phyloP scores from a whole-genome alignment of 2,888 invertebrate genomes.

The Ophion obscuratus region DNA sequence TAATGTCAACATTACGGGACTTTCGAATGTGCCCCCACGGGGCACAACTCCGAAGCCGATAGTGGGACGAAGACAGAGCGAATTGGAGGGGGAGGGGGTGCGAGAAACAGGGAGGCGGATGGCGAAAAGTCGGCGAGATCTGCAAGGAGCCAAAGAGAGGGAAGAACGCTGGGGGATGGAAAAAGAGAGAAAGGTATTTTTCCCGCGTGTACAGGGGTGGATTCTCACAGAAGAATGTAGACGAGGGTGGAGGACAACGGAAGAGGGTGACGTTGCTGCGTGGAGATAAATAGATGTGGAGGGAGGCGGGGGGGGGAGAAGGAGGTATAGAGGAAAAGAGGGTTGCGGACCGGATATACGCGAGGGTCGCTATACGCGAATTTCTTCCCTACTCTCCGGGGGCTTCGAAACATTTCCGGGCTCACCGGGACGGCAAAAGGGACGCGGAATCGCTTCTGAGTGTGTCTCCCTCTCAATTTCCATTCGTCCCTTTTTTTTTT shows the following conservation, averaged over 20 bases:
- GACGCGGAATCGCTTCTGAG: slow-evolving; percentile 42
- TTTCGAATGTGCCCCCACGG: slow-evolving; percentile 55
- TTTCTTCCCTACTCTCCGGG: slow-evolving; percentile 30
- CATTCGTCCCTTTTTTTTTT: not conserved
- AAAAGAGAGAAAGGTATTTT: not conserved
- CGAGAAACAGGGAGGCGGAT: not conserved
- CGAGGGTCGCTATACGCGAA: not conserved
- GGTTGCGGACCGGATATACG: slow-evolving; percentile 17
- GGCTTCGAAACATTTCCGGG: slow-evolving; percentile 54
- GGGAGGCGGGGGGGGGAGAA: not conserved
- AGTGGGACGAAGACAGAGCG: too few species aligned
- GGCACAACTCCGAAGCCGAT: slow-evolving; percentile 24
- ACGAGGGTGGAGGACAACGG: not conserved
- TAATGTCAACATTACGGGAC: slow-evolving; percentile 69
- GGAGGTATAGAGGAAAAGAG: not conserved
- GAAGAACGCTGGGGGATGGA: not conserved
- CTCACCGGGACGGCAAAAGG: slow-evolving; percentile 46
- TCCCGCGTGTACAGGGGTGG: not conserved
- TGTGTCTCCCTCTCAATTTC: not conserved
- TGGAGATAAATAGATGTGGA: slow-evolving; percentile 7
- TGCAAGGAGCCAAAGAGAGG: not conserved
- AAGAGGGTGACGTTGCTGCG: slow-evolving; percentile 6
- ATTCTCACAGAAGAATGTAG: not conserved
- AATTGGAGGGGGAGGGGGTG: too few species aligned
- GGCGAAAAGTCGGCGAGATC: not conserved